phyloP scores from a whole-genome alignment of 2,113 vertebrate genomes.

The Psilopsiagon aurifrons region DNA sequence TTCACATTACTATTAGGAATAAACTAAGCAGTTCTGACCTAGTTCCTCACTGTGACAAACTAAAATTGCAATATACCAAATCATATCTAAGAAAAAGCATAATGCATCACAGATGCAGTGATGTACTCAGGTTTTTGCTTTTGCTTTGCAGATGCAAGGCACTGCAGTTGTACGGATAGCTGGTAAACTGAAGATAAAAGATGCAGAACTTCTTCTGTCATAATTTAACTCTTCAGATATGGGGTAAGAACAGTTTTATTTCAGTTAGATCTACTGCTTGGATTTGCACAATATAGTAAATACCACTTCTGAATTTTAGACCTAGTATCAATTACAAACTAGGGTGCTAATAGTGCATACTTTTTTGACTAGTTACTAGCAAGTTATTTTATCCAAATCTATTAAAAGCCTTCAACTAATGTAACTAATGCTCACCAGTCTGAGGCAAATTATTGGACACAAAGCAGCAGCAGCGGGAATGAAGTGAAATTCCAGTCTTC shows the following conservation, averaged over 20 bases:
- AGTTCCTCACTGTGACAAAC: background rate
- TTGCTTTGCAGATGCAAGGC: constrained; percentile 39
- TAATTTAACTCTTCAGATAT: background rate
- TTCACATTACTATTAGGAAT: background rate
- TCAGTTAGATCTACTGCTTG: background rate
- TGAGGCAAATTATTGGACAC: background rate
- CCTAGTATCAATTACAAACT: background rate
- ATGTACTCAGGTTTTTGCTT: background rate
- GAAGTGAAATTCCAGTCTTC: background rate
- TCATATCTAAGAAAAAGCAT: background rate
- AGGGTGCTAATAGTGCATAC: background rate
- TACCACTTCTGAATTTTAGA: background rate
- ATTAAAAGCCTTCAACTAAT: background rate
- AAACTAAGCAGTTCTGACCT: background rate
- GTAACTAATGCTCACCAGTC: background rate
- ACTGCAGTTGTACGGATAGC: constrained; percentile 16
- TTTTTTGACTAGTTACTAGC: background rate
- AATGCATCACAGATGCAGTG: too few relatives aligned
- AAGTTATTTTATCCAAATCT: background rate
- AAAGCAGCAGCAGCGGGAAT: background rate
- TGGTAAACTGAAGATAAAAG: background rate
- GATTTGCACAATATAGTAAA: background rate
- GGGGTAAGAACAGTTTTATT: background rate
- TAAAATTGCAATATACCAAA: background rate
- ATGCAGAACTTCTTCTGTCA: background rate